phyloP scores from a whole-genome alignment of 2,113 vertebrate species.

The Lontra canadensis region DNA sequence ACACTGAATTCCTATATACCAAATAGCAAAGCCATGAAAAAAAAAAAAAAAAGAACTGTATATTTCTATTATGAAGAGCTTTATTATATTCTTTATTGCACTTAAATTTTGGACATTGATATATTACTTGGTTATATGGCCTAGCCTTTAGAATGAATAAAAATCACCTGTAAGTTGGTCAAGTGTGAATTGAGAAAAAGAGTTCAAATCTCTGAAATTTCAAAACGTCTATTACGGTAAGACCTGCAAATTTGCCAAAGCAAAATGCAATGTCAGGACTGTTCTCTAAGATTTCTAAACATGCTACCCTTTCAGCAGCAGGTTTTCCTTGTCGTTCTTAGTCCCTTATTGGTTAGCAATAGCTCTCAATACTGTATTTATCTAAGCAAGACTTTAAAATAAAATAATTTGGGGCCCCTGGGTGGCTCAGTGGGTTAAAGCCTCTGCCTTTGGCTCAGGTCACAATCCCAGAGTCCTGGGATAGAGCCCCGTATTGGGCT shows the following conservation, averaged over 20 bases:
- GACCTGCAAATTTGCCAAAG: neutral
- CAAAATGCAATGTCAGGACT: neutral
- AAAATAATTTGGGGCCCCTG: neutral
- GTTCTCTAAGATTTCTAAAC: neutral
- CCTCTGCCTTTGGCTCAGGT: no score
- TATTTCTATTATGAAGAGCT: neutral
- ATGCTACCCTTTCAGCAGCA: neutral
- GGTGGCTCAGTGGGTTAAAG: no score
- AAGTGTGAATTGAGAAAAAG: conserved; percentile 8
- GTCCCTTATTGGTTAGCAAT: neutral
- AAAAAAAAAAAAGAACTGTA: neutral
- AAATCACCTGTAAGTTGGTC: neutral
- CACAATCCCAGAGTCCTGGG: no score
- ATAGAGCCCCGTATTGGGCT: no score
- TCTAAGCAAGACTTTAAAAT: neutral
- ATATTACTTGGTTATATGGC: neutral
- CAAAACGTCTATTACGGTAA: neutral
- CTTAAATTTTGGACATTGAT: neutral
- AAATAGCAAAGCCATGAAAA: conserved; percentile 33
- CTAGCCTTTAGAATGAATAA: neutral
- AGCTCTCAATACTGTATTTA: neutral
- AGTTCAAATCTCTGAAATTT: conserved; percentile 15
- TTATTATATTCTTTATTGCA: conserved; percentile 23
- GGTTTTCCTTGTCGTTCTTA: neutral
- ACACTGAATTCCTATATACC: neutral